Evolutionary conservation across 2,797 vertebrate genomes (phyloP).

Genomic region (Ceyx erithaca): DNA sequence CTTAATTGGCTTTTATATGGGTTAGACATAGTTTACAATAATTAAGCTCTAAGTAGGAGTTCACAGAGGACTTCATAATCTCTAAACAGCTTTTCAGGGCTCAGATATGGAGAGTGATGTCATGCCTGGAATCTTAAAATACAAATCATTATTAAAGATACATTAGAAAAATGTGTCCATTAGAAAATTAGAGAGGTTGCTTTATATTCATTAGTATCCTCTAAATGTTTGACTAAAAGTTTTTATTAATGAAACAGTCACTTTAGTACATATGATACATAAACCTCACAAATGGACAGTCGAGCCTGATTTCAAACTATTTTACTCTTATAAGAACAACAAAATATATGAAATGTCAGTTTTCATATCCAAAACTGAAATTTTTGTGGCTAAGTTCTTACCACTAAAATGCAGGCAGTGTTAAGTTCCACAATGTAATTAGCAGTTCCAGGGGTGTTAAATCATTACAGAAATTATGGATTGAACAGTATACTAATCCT

Average conservation of each 20-base stretch:
- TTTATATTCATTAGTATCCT: conserved; percentile 53
- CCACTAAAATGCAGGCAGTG: neutral
- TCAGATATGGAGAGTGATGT: neutral
- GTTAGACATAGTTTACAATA: conserved; percentile 63
- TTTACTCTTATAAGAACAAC: neutral
- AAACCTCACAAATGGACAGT: neutral
- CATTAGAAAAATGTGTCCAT: conserved; percentile 23
- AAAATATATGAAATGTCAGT: neutral
- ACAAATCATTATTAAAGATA: conserved; percentile 64
- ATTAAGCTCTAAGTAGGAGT: conserved; percentile 54
- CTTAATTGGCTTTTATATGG: conserved; percentile 71
- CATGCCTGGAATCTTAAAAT: conserved; percentile 38
- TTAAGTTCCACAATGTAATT: neutral
- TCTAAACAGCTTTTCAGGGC: conserved; percentile 38
- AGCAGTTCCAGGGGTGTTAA: neutral
- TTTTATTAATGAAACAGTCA: conserved; percentile 17
- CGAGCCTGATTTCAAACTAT: neutral
- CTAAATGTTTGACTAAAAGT: neutral
- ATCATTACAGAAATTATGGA: neutral
- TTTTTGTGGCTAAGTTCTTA: neutral
- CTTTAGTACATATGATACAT: neutral
- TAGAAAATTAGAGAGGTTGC: conserved; percentile 32
- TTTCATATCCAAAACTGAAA: neutral
- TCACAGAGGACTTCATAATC: conserved; percentile 32
- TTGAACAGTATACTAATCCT: neutral